Evolutionary conservation across 2,888 invertebrate species (phyloP), one percentile per base, ranked within the genome.

Genomic region (Anoplius nigerrimus): DNA sequence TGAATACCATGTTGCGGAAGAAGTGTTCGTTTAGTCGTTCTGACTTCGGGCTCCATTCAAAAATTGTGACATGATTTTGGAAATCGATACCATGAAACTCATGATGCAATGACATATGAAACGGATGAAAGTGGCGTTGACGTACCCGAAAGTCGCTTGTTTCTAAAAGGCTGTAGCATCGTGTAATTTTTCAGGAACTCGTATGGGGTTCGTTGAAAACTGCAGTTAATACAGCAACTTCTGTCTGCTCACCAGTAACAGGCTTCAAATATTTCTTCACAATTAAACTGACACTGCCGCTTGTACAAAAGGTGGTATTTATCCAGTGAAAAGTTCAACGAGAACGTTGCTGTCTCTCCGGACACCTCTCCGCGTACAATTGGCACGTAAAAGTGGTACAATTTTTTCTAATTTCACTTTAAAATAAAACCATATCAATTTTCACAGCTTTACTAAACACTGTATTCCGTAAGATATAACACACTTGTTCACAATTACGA

Each of bases 41-140:
- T 24, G 59, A 15, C n/a, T 16, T 34, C 34, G 13, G 2, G 20
- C 22, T 2, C 16, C 34, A 65, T 59, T 21, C 20, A 53, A 22
- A 42, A 58, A 48, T 57, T 52, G 4, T 8, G 21, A 58, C 13
- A 11, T n/a, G n/a, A n/a, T 48, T 59, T 27, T 53, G 8, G 21
- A 63, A 63, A 46, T 57, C 46, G 16, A 11, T 46, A 11, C 22
- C 43, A 63, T 16, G 58, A 22, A 64, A 20, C 5, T 62, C 20
- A 45, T 55, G 54, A 24, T 58, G 45, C 5, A 48, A 34, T 21
- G 53, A 64, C 6, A 64, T 57, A 13, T 59, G 58, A 21, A 61
- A 67, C 20, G 64, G 11, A 43, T 71, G 48, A 58, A 69, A 16
- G n/a, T 58, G 55, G 13, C 45, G 5, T 18, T 61, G 60, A 20